A percentile compares a stretch with the other conserved stretches of the same genome.
These are phyloP conservation scores for Hypotaenidia okinawae DNA, from an alignment of 2,797 vertebrate species.

Conservation along the genomic window DNA sequence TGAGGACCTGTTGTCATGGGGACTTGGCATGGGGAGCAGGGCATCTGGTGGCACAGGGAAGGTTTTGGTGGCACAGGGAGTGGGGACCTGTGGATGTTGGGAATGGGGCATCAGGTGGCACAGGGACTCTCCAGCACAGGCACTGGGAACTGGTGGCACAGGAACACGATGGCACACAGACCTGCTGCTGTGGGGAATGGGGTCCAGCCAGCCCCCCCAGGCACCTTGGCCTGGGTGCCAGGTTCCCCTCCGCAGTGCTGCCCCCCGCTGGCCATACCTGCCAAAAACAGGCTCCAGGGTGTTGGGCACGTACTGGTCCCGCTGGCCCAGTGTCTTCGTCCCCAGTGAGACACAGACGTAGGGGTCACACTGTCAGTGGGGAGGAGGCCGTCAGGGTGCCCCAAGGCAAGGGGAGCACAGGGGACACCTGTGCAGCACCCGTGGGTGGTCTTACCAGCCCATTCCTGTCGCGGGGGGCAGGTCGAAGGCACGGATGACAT, in stretches of 20 bases:
- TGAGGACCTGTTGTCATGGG: neutral
- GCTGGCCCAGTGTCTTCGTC: conserved; percentile 45
- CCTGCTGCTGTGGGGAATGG: neutral
- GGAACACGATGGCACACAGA: neutral
- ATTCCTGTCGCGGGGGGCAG: conserved; percentile 72
- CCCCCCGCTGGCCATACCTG: conserved; percentile 29
- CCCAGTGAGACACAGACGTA: conserved; percentile 75
- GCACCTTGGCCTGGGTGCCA: accelerated
- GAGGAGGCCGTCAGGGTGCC: neutral
- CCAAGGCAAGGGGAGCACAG: accelerated
- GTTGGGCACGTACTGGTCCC: conserved; percentile 74
- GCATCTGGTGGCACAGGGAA: neutral
- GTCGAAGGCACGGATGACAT: conserved; percentile 71
- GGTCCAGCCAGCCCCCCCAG: too few relatives aligned
- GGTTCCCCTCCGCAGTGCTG: too few relatives aligned
- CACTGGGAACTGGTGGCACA: accelerated
- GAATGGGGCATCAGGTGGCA: accelerated
- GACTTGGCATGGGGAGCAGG: neutral
- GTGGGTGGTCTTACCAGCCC: conserved; percentile 65
- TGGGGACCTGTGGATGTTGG: neutral
- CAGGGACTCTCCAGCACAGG: neutral
- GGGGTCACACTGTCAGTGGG: conserved; percentile 73
- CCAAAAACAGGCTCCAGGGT: conserved; percentile 79
- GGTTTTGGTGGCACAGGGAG: too few relatives aligned
- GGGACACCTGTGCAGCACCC: neutral